Conservation (phyloP, 2,113 vertebrate species). For the Serinus canaria region DNA sequence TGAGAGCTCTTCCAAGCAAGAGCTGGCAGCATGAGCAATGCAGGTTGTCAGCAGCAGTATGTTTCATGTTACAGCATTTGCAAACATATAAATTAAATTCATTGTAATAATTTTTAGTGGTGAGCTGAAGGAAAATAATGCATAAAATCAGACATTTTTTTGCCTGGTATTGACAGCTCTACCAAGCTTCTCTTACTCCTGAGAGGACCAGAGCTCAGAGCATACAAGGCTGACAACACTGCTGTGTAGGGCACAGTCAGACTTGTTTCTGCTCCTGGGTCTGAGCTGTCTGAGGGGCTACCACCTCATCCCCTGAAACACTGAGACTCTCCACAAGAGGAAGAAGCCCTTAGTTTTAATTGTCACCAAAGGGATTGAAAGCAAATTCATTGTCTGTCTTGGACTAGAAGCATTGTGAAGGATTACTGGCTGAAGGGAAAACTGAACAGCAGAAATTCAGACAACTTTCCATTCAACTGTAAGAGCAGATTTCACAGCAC, state of each 20-base stretch:
- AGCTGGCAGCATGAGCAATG: neutral
- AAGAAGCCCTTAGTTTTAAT: neutral
- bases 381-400: neutral
- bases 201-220: neutral
- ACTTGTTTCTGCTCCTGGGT: neutral
- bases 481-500: neutral
- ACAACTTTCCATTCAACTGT: neutral
- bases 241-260: neutral
- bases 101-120: neutral
- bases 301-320: neutral
- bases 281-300: neutral
- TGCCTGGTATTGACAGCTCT: neutral
- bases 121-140: neutral
- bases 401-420: neutral
- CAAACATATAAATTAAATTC: neutral
- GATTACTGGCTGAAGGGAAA: neutral
- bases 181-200: neutral
- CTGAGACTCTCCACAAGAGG: neutral
- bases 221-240: neutral
- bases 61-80: neutral
- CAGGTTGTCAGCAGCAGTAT: neutral
- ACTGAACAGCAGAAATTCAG: neutral
- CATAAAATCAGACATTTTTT: neutral
- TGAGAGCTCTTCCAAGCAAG: neutral
- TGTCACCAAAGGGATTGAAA: neutral